Evolutionary conservation across 2,797 vertebrate genomes (phyloP).

Genomic region (Gymnoscopelus braueri): DNA sequence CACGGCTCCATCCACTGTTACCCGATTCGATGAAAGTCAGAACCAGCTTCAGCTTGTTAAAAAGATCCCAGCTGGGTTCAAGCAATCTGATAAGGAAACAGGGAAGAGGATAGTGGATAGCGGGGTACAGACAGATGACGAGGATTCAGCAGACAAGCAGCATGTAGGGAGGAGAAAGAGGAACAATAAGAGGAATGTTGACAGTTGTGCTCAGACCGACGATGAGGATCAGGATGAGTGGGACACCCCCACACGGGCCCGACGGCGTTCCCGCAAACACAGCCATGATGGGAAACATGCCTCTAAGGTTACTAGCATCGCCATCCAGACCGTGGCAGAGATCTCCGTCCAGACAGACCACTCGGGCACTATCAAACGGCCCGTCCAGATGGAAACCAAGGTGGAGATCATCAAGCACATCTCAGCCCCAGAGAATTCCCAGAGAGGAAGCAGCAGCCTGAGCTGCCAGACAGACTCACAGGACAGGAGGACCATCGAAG

Average conservation of each 20-base stretch:
- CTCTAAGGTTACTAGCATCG: slow-evolving; percentile 94
- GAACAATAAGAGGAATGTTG: slow-evolving; percentile 87
- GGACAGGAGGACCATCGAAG: slow-evolving; percentile 92
- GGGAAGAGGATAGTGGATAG: slow-evolving; percentile 92
- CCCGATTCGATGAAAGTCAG: slow-evolving; percentile 67
- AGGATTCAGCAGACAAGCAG: slow-evolving; percentile 89
- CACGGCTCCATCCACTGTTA: slow-evolving; percentile 77
- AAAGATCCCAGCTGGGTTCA: slow-evolving; percentile 81
- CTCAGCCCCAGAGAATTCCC: slow-evolving; percentile 94
- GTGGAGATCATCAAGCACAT: slow-evolving; percentile 97
- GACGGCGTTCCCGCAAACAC: slow-evolving; percentile 91
- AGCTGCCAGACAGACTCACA: slow-evolving; percentile 92
- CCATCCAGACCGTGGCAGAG: slow-evolving; percentile 97
- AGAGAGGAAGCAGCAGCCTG: slow-evolving; percentile 92
- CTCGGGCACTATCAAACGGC: slow-evolving; percentile 91
- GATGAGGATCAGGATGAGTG: slow-evolving; percentile 98
- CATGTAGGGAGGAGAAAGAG: slow-evolving; percentile 88
- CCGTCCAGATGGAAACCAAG: slow-evolving; percentile 90
- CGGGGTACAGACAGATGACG: slow-evolving; percentile 96
- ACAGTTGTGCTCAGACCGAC: slow-evolving; percentile 95
- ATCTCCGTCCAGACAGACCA: slow-evolving; percentile 99
- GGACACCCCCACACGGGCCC: slow-evolving; percentile 89
- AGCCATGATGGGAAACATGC: slow-evolving; percentile 86
- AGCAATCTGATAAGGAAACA: slow-evolving; percentile 83
- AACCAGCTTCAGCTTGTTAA: slow-evolving; percentile 83